Percentiles rank a stretch among this genome's conserved stretches.
phyloP scores from a whole-genome alignment of 92 coral and sea anemone species.

The Pocillopora grandis region DNA sequence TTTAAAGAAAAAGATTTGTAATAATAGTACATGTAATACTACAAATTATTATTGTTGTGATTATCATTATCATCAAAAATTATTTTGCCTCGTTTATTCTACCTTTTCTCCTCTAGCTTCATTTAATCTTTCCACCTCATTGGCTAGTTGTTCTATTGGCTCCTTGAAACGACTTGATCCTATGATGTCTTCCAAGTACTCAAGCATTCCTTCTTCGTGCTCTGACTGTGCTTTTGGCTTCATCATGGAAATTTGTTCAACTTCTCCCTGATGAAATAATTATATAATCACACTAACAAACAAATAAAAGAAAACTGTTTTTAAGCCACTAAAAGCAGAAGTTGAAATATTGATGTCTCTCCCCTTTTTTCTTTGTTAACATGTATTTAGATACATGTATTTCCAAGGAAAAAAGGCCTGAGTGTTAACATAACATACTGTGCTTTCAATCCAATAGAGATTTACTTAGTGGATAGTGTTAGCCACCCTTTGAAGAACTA shows the following conservation, averaged over 20 bases:
- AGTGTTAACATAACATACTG: background rate
- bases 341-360: no score
- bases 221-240: constrained; percentile 97
- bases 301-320: no score
- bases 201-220: constrained; percentile 98
- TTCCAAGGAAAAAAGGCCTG: background rate
- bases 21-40: no score
- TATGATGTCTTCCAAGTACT: constrained; percentile 93
- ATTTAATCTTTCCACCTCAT: constrained; percentile 84
- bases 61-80: no score
- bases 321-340: no score
- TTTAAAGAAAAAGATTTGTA: no score
- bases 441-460: no score
- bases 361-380: background rate
- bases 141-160: constrained; percentile 90
- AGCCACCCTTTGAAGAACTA: no score
- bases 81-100: background rate
- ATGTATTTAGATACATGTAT: no score
- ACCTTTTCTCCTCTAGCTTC: constrained; percentile 99
- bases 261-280: constrained; percentile 76
- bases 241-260: constrained; percentile 99
- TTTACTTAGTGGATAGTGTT: no score
- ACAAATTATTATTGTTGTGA: no score
- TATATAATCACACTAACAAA: no score
- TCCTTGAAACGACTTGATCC: constrained; percentile 96